A percentile compares a stretch with the other conserved stretches of the same genome.
phyloP scores from a whole-genome alignment of 2,113 vertebrate genomes.

The Saguinus midas region DNA sequence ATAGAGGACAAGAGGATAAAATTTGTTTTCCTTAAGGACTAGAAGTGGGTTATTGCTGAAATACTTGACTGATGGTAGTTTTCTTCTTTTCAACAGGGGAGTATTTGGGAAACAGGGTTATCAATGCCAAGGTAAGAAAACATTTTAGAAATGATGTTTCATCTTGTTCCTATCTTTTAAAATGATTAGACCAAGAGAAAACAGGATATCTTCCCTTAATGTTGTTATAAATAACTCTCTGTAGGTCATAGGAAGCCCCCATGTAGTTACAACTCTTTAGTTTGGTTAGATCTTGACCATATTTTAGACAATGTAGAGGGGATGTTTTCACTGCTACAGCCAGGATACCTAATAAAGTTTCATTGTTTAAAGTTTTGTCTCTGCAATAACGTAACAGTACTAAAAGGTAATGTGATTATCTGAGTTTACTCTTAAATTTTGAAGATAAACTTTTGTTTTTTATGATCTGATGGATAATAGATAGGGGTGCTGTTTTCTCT shows the following conservation, averaged over 20 bases:
- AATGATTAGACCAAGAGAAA: slow-evolving; percentile 9
- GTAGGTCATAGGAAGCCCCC: neutral
- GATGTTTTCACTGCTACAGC: slow-evolving; percentile 16
- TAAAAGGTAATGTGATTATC: neutral
- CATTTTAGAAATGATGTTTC: slow-evolving; percentile 12
- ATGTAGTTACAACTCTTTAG: neutral
- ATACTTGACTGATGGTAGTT: slow-evolving; percentile 33
- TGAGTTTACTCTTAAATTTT: neutral
- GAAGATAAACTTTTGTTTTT: neutral
- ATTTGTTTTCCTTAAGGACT: slow-evolving; percentile 34
- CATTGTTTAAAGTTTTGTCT: neutral
- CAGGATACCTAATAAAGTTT: neutral
- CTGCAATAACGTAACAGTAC: neutral
- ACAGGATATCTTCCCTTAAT: slow-evolving; percentile 1
- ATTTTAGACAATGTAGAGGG: neutral
- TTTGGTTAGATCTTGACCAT: neutral
- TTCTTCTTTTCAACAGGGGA: slow-evolving; percentile 86
- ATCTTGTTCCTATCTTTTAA: slow-evolving; percentile 13
- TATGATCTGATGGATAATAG: neutral
- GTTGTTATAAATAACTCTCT: neutral
- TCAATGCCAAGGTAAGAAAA: slow-evolving; percentile 95
- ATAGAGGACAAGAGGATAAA: neutral
- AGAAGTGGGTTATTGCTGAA: neutral
- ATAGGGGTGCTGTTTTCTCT: neutral
- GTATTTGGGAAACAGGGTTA: slow-evolving; percentile 99